phyloP scores from a whole-genome alignment of 1,140 invertebrate genomes.

The Colletes gigas region DNA sequence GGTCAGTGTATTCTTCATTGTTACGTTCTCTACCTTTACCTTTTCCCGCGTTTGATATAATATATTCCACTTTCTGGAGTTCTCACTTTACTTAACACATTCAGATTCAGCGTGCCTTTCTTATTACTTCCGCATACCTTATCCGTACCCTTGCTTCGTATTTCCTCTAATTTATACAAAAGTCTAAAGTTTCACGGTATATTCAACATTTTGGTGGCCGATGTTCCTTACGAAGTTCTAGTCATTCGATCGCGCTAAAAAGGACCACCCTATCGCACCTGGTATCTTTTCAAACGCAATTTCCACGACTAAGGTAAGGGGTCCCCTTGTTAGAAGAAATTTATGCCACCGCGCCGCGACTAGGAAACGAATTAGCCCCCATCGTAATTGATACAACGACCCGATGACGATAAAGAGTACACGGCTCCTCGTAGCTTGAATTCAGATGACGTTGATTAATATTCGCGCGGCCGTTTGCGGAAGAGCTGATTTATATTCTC shows the following conservation, averaged over 20 bases:
- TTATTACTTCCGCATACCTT: too few species aligned
- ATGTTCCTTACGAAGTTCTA: background rate
- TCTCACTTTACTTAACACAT: background rate
- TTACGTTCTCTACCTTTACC: too few species aligned
- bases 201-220: background rate
- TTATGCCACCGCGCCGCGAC: background rate
- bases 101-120: too few species aligned
- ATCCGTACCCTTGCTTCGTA: too few species aligned
- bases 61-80: background rate
- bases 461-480: background rate
- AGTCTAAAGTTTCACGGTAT: background rate
- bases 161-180: too few species aligned
- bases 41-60: background rate
- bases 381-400: background rate
- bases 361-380: background rate
- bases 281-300: too few species aligned
- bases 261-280: too few species aligned
- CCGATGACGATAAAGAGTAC: conserved; percentile 22
- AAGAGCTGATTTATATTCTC: conserved; percentile 21
- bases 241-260: too few species aligned
- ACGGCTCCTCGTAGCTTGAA: background rate
- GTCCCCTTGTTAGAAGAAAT: too few species aligned
- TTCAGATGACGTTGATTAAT: conserved; percentile 23
- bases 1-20: too few species aligned
- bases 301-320: too few species aligned